A percentile compares a stretch with the other conserved stretches of the same genome.
These are phyloP conservation scores for Brenthis hecate DNA, from an alignment of 2,888 invertebrate genomes.

Conservation along the genomic window DNA sequence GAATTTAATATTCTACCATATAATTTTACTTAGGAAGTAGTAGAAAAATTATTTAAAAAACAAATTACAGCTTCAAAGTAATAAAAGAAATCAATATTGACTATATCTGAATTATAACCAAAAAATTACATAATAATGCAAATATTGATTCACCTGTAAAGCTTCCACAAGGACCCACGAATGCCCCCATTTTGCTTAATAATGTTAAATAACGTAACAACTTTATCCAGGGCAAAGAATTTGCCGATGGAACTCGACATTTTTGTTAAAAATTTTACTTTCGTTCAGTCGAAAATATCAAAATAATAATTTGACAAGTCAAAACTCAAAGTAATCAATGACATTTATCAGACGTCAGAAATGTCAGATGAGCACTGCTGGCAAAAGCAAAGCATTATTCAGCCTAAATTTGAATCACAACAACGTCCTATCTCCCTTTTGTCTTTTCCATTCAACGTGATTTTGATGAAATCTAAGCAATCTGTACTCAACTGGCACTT, in stretches of 20 bases:
- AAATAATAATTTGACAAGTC: conserved; percentile 25
- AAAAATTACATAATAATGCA: conserved; percentile 66
- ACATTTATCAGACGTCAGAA: background rate
- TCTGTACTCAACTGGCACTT: too few species aligned
- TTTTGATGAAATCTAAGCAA: too few species aligned
- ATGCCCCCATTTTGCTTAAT: conserved; percentile 89
- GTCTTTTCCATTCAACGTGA: too few species aligned
- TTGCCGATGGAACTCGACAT: conserved; percentile 79
- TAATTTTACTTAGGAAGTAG: too few species aligned
- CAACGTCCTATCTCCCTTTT: too few species aligned
- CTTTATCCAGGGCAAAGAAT: conserved; percentile 87
- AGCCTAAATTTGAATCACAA: too few species aligned
- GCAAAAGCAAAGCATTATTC: too few species aligned
- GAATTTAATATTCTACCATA: too few species aligned
- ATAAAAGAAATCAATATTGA: too few species aligned
- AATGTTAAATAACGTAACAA: conserved; percentile 84
- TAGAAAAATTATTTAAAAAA: too few species aligned
- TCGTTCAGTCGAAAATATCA: conserved; percentile 15
- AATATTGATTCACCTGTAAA: conserved; percentile 85
- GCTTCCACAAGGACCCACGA: conserved; percentile 83
- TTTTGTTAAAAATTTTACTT: conserved; percentile 32
- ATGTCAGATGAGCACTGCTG: too few species aligned
- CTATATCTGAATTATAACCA: conserved; percentile 48
- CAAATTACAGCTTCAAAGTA: too few species aligned
- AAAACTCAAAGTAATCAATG: background rate